Evolutionary conservation across 2,113 vertebrate species (phyloP), one percentile per base, ranked within the genome.

Genomic region (Cairina moschata): DNA sequence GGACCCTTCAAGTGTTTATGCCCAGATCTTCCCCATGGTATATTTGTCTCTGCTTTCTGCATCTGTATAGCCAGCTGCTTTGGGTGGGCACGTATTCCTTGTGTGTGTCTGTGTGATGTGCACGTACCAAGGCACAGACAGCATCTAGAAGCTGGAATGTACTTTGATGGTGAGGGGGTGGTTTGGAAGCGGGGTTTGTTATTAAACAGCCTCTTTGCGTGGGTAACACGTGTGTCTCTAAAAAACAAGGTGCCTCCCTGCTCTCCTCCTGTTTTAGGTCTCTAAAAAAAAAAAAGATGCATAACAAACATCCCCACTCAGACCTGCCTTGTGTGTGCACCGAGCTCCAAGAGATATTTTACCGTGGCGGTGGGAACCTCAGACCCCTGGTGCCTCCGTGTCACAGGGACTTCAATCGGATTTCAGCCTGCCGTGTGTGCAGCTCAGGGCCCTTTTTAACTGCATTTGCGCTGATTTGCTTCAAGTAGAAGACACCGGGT

Each of bases 391-490:
- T 38, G 89, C 75, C 29, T 54, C 4, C 5, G 17, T 50, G 87
- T 85, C 87, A 75, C 89, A 63, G n/a, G 62, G 62, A 6, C 78
- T 94, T 94, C 92, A 32, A 38, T 89, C 66, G 60, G 65, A 86
- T 91, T 91, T 52, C 69, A 38, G 65, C 28, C 88, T 69, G 88
- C 82, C 58, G 74, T 1, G 17, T 25, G 60, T 21, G 26, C 69
- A 44, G 21, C 67, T 10, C 42, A 32, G 94, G 84, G 83, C 85
- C 83, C 15, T 17, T 87, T 83, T 59, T 69, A 58, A 95, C 81
- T 73, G 82, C 91, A 50, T 97, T 94, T 93, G 87, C 93, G 81
- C 78, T 50, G 95, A 92, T 97, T 94, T 82, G 75, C 94, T 88
- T 63, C 67, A 6, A 42, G 7, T 2, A 38, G 58, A 63, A 93